Conservation (phyloP, 2,113 vertebrate genomes). For the Isichthys henryi region DNA sequence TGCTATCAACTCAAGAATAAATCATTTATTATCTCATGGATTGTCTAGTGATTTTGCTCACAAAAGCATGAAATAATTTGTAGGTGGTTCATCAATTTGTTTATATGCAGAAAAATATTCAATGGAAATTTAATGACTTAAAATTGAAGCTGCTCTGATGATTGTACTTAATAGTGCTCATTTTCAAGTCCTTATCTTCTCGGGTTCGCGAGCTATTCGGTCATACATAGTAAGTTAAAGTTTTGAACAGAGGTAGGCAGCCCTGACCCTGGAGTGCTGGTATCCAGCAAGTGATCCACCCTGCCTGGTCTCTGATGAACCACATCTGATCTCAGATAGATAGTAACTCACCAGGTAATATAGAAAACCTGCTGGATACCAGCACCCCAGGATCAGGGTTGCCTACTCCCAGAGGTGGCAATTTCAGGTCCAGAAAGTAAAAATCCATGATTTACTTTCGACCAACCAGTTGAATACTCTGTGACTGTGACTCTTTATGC, state of each 20-base stretch:
- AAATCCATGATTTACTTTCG: too few relatives aligned
- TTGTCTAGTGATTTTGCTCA: not conserved
- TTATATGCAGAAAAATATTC: not conserved
- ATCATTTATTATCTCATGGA: not conserved
- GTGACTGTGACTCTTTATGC: too few relatives aligned
- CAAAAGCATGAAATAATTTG: not conserved
- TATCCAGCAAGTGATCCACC: not conserved
- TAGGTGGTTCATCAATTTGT: not conserved
- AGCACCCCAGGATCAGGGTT: not conserved
- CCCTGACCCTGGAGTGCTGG: not conserved
- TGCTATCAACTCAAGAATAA: not conserved
- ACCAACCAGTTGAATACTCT: too few relatives aligned
- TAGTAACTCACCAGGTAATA: not conserved
- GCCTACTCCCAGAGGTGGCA: not conserved
- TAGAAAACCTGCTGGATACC: not conserved
- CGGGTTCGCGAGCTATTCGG: not conserved
- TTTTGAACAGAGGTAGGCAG: not conserved
- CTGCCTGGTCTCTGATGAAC: not conserved
- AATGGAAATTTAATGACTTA: not conserved
- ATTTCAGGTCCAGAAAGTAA: too few relatives aligned
- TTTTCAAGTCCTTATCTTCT: not conserved
- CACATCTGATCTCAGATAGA: not conserved
- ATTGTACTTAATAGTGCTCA: not conserved
- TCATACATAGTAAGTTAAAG: not conserved
- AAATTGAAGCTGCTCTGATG: not conserved